These are phyloP conservation scores for Schizaphis graminum DNA, from an alignment of 2,888 invertebrate species.

Conservation along the genomic window DNA sequence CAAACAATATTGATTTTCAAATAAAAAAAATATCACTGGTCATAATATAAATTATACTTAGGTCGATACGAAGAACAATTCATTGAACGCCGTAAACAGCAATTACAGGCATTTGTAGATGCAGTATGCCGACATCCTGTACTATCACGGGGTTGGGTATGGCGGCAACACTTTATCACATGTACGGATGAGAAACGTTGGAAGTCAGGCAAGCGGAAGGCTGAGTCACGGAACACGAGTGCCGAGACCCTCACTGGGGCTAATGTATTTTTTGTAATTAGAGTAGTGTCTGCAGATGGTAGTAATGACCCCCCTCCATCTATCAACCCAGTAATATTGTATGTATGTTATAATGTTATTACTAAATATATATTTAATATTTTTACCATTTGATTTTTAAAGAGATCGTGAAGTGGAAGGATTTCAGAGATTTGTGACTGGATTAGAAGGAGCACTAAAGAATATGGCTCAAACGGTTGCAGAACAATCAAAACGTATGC, in stretches of 20 bases:
- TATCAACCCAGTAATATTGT: constrained; percentile 36
- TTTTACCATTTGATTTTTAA: constrained; percentile 1
- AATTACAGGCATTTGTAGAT: constrained; percentile 96
- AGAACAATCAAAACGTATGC: constrained; percentile 90
- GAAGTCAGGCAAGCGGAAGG: constrained; percentile 96
- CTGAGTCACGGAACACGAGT: constrained; percentile 75
- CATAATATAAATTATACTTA: constrained; percentile 67
- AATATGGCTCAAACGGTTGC: constrained; percentile 83
- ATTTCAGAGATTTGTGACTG: constrained; percentile 84
- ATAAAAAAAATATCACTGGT: background rate
- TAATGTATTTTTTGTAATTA: constrained; percentile 90
- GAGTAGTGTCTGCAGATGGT: constrained; percentile 73
- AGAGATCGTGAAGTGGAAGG: constrained; percentile 86
- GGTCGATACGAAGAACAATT: constrained; percentile 98
- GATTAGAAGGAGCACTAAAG: constrained; percentile 90
- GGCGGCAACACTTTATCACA: constrained; percentile 92
- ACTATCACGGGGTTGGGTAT: constrained; percentile 90
- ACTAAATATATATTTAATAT: background rate
- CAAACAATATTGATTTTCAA: background rate
- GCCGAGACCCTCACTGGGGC: constrained; percentile 91
- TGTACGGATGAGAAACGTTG: constrained; percentile 98
- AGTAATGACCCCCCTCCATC: constrained; percentile 12
- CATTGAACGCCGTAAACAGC: constrained; percentile 93
- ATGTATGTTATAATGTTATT: constrained; percentile 15
- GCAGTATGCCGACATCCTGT: constrained; percentile 98